Base-by-base conservation (phyloP, 2,797 vertebrate species). In the Tiaroga cobitis region DNA sequence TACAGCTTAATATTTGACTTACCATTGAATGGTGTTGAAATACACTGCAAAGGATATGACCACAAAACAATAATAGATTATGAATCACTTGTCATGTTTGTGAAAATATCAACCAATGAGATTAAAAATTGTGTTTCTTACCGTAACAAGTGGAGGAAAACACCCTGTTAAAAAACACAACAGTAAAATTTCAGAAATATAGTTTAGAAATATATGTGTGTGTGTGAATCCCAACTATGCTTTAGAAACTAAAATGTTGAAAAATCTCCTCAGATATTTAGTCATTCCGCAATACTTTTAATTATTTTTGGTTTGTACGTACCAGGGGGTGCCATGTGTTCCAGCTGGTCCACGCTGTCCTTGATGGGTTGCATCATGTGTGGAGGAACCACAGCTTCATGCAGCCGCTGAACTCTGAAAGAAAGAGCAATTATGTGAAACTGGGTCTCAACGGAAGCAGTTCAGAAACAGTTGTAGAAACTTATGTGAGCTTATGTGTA, bases 11-110 rank as follows among this genome's bases (percentile, higher is more conserved):
- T 15, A 68, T 29, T 10, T 32, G 0, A 70, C 86, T 81, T 90
- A 95, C 94, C 87, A 5, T 94, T 94, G 82, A 87, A 46, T 32
- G 0, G 81, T 21, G 63, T 94, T 2, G 16, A 34, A n/a, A 84
- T 86, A 78, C 94, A 95, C 94, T 95, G 68, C 4, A 72, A 75
- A 82, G 11, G 6, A 65, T 88, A 73, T 46, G 67, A 86, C 1
- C 16, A 89, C 4, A 68, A 83, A 63, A 70, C 21, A 81, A 13
- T 54, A 6, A 68, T 21, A 49, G 2, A 13, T 67, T 7, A 51
- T 69, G 2, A 76, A 34, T 3, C 16, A 10, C 3, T 24, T 49
- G 32, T 67, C 4, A 41, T 9, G 8, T 61, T 59, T 43, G 1
- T 21, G 18, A 56, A 80, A 24, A 24, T 11, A 49, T 67, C 9